Evolutionary conservation across 2,797 vertebrate genomes (phyloP).

Genomic region (Aselliscus stoliczkanus): DNA sequence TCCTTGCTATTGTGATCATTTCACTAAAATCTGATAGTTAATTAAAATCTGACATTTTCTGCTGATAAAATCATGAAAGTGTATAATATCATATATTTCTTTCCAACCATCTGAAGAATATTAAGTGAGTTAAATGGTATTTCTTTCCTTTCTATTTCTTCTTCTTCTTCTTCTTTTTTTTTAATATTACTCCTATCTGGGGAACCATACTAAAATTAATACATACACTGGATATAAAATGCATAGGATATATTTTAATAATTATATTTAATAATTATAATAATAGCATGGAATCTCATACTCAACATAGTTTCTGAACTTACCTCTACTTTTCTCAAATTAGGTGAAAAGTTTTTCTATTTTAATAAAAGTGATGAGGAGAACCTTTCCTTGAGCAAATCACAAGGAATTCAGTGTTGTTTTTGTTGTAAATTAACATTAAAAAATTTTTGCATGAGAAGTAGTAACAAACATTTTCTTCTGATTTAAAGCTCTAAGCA

Average conservation of each 20-base stretch:
- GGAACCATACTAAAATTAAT: not conserved
- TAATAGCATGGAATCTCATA: not conserved
- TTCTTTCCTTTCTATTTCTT: not conserved
- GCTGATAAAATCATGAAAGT: not conserved
- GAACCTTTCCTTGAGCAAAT: not conserved
- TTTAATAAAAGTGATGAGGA: not conserved
- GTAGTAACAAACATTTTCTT: constrained; percentile 8
- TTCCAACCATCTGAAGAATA: not conserved
- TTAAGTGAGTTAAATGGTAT: not conserved
- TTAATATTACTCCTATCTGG: not conserved
- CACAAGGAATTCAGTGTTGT: not conserved
- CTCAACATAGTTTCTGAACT: not conserved
- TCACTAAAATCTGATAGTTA: not conserved
- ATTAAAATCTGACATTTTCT: not conserved
- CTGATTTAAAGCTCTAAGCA: not conserved
- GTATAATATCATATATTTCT: not conserved
- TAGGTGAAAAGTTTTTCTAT: not conserved
- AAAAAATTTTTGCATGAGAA: not conserved
- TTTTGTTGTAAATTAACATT: not conserved
- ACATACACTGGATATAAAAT: not conserved
- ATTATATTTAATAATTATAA: too few species aligned
- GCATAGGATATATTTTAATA: too few species aligned
- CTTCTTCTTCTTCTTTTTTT: too few species aligned
- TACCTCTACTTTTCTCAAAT: not conserved
- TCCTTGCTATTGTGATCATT: not conserved